These are phyloP conservation scores for Lycaena phlaeas DNA, from an alignment of 2,888 invertebrate species.

Conservation along the genomic window DNA sequence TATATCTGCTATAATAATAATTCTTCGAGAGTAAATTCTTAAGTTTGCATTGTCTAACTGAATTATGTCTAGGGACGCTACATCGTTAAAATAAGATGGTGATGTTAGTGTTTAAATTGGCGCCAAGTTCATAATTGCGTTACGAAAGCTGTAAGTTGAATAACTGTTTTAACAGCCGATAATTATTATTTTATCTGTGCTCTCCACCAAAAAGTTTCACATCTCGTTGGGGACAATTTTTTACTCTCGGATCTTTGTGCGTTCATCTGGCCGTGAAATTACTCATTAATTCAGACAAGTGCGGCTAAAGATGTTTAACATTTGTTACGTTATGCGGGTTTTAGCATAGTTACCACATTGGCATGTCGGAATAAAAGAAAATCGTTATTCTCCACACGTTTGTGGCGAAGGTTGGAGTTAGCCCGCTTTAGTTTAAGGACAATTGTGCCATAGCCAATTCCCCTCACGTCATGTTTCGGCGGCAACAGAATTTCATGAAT, in stretches of 20 bases:
- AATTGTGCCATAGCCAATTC: neutral
- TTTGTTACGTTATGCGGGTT: no score
- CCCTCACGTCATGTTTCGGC: neutral
- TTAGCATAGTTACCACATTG: no score
- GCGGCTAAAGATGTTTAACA: no score
- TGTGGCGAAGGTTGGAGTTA: neutral
- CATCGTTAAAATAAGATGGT: neutral
- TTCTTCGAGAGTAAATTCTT: neutral
- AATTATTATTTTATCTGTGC: neutral
- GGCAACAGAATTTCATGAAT: neutral
- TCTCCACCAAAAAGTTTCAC: neutral
- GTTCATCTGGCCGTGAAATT: no score
- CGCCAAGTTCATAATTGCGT: neutral
- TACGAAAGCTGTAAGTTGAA: neutral
- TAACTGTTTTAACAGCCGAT: neutral
- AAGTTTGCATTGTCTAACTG: conserved; percentile 3
- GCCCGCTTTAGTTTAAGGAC: conserved; percentile 1
- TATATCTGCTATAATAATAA: no score
- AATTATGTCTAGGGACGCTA: neutral
- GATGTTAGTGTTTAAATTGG: neutral
- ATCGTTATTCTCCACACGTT: neutral
- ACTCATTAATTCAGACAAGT: no score
- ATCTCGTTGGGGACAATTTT: neutral
- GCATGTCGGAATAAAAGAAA: no score
- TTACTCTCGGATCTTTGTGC: no score